Conservation (phyloP, 2,888 invertebrate genomes). For the Oxyteleia sp. region DNA sequence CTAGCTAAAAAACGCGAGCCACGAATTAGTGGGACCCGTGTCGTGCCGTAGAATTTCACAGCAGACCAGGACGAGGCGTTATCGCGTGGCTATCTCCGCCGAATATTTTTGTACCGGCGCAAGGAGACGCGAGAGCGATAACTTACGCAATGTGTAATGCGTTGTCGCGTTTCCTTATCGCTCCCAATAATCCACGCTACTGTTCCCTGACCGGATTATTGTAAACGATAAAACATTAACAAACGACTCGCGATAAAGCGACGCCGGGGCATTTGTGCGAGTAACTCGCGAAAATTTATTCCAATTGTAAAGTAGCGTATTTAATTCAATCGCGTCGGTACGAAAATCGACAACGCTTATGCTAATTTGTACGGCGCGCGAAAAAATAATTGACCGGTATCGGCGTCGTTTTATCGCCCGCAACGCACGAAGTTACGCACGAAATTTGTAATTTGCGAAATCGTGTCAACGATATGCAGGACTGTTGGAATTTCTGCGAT, state of each 20-base stretch:
- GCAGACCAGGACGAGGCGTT: conserved; percentile 15
- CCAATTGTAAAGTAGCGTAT: conserved; percentile 13
- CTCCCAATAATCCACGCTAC: conserved; percentile 61
- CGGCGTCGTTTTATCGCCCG: not conserved
- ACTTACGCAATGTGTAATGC: conserved; percentile 53
- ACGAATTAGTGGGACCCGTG: conserved; percentile 51
- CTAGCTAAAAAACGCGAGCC: conserved; percentile 6
- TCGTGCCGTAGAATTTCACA: conserved; percentile 44
- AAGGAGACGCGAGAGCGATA: conserved; percentile 47
- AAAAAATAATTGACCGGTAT: conserved; percentile 22
- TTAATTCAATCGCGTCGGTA: conserved; percentile 10
- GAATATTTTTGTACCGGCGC: conserved; percentile 35
- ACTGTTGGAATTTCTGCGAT: conserved; percentile 16
- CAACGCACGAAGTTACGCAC: not conserved
- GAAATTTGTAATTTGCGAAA: conserved; percentile 32
- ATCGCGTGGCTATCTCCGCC: conserved; percentile 39
- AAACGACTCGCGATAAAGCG: conserved; percentile 33
- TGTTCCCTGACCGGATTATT: conserved; percentile 53
- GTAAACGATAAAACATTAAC: conserved; percentile 58
- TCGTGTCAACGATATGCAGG: conserved; percentile 58
- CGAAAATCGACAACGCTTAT: conserved; percentile 17
- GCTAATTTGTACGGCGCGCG: conserved; percentile 18
- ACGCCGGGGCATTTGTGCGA: conserved; percentile 8
- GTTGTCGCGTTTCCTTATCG: conserved; percentile 50
- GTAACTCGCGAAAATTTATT: conserved; percentile 29